Base-by-base conservation (phyloP, 1,140 invertebrate genomes). In the Phymastichus coffea region DNA sequence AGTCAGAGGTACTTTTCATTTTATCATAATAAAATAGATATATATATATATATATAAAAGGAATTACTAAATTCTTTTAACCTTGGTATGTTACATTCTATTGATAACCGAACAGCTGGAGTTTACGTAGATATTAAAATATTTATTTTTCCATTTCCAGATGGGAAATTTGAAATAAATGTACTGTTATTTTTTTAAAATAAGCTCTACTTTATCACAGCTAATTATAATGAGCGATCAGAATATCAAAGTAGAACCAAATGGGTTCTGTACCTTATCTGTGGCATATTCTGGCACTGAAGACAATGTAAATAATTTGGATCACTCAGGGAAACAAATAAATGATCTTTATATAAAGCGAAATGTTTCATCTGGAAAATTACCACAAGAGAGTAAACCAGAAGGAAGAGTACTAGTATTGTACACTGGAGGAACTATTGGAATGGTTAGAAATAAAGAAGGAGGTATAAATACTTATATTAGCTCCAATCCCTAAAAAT, bases 341-440 rank as follows among this genome's bases (percentile, higher is more conserved):
- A 9, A 41, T 30, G 35, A 41, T 4, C 14, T 12, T 44, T 6
- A 1, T 17, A 28, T 60, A 28, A 15, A 52, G n/a, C 25, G 57
- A 40, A 64, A 57, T n/a, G n/a, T n/a, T 44, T 1, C 6, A 43
- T 64, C 65, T 10, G 65, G 53, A 10, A 55, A 40, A 33, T 66
- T 69, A 55, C 40, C 53, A n/a, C 61, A 41, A 3, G 63, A 71
- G 43, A 61, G 43, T 44, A 59, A 73, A 6, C 60, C 61, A 3
- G 74, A 76, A 52, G 70, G 70, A 15, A 71, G 55, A 58, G 87
- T 94, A 3, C 77, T 93, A 12, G 91, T 94, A 17, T 78, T 95
- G 2, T 94, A 93, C 63, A 94, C 91, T 0, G 93, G 93, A 6
- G 93, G 93, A 12, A 95, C 93, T 1, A 95, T 95, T 63, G 93